Base-by-base conservation (phyloP, 2,797 vertebrate species). In the Ctenosaura bakeri region DNA sequence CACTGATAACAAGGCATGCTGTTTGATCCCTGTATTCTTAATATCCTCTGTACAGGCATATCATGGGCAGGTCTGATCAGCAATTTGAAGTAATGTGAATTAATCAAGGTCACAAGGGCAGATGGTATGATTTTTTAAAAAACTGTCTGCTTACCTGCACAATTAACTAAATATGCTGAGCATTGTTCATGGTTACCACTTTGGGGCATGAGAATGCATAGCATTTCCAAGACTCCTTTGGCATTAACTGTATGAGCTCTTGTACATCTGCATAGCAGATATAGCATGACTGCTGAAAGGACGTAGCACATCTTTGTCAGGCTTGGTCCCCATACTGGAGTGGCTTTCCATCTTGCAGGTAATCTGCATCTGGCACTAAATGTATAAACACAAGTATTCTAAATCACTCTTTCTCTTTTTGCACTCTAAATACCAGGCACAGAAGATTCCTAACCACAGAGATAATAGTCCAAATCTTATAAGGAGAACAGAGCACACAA, bases 1-100 rank as follows among this genome's bases (percentile, higher is more conserved):
- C 74, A 62, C 86, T 92, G 92, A 92, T 97, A 96, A 96, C 78
- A 89, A 96, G 92, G 81, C 88, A 89, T 94, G 93, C 88, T 94
- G 52, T 79, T 92, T 52, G 85, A 94, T 91, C 69, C 38, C 22
- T 5, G 0, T 93, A 94, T 95, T 93, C 87, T 94, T 86, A 93
- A 94, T 96, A 90, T 92, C 90, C 18, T 3, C 66, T 92, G 0
- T 91, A 89, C 88, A 80, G 91, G 86, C 73, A 76, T 94, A 95
- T 90, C 20, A 80, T n/a, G 92, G 91, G 92, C 90, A 95, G 88
- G 80, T 90, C 85, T 94, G 76, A 90, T 93, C 92, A 95, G n/a
- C 82, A 90, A 18, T 93, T 91, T 92, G 66, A 88, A 88, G 77
- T 91, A 89, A 87, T 79, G 64, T 50, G 59, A 90, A 93, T 95